These are phyloP conservation scores for Scolopax mira DNA, from an alignment of 2,113 vertebrate genomes.

Conservation along the genomic window DNA sequence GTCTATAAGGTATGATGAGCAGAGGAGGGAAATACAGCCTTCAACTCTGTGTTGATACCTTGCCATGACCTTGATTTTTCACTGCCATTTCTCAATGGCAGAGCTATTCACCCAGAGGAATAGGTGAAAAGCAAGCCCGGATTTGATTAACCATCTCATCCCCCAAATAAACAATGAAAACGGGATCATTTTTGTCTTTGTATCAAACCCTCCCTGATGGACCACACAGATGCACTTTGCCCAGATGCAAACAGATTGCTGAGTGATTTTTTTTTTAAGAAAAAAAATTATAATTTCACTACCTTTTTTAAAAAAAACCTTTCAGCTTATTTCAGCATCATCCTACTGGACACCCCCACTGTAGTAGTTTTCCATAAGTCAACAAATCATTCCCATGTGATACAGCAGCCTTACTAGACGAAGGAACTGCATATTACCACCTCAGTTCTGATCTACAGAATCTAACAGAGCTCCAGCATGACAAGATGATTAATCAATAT, in stretches of 20 bases:
- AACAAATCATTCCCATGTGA: conserved; percentile 33
- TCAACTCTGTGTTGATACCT: neutral
- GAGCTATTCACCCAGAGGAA: neutral
- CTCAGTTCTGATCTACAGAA: neutral
- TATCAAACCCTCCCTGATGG: neutral
- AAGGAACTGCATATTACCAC: neutral
- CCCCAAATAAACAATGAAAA: neutral
- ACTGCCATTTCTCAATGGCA: neutral
- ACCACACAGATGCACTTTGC: neutral
- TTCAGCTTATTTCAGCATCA: neutral
- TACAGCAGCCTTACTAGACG: neutral
- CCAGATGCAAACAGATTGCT: neutral
- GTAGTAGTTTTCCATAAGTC: neutral
- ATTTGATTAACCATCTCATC: neutral
- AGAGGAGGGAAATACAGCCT: neutral
- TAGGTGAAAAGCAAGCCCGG: neutral
- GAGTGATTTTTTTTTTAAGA: neutral
- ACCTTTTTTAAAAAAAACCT: neutral
- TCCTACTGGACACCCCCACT: neutral
- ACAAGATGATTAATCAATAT: conserved; percentile 51
- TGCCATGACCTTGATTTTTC: neutral
- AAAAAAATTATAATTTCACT: neutral
- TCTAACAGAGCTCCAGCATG: neutral
- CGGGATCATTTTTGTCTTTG: neutral
- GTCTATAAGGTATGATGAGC: rapidly evolving